A percentile compares a stretch with the other conserved stretches of the same genome.
phyloP scores from a whole-genome alignment of 2,888 invertebrate species.

The Cyaniris semiargus region DNA sequence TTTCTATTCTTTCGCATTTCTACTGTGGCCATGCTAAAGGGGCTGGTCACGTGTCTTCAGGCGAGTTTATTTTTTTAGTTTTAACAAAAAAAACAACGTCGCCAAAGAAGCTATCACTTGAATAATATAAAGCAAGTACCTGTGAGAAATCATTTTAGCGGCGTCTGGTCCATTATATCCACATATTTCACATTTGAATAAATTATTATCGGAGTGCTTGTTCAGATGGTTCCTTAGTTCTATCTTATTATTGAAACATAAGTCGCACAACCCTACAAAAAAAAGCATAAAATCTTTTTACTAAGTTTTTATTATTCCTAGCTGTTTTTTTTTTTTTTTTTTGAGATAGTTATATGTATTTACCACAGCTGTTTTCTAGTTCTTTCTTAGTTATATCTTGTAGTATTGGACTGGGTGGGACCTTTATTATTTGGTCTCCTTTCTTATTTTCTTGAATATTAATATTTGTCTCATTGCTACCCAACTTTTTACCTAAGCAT shows the following conservation, averaged over 20 bases:
- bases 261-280: slow-evolving; percentile 50
- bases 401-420: not conserved
- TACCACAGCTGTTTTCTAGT: slow-evolving; percentile 37
- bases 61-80: no score
- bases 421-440: slow-evolving; percentile 10
- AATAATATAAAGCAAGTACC: slow-evolving; percentile 44
- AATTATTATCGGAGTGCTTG: slow-evolving; percentile 51
- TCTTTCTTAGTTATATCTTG: not conserved
- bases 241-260: slow-evolving; percentile 34
- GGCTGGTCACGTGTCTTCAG: no score
- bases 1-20: no score
- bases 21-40: no score
- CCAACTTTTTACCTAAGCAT: slow-evolving; percentile 32
- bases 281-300: no score
- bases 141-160: slow-evolving; percentile 57
- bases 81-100: no score
- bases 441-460: slow-evolving; percentile 15
- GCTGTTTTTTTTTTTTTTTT: no score
- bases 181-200: slow-evolving; percentile 56
- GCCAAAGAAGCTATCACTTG: not conserved
- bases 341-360: slow-evolving; percentile 32
- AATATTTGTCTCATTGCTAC: not conserved
- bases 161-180: slow-evolving; percentile 55
- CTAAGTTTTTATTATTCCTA: no score
- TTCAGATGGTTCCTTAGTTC: slow-evolving; percentile 48